Base-by-base conservation (phyloP, 37 sponge, comb jelly and placozoan species). In the Corticium candelabrum region DNA sequence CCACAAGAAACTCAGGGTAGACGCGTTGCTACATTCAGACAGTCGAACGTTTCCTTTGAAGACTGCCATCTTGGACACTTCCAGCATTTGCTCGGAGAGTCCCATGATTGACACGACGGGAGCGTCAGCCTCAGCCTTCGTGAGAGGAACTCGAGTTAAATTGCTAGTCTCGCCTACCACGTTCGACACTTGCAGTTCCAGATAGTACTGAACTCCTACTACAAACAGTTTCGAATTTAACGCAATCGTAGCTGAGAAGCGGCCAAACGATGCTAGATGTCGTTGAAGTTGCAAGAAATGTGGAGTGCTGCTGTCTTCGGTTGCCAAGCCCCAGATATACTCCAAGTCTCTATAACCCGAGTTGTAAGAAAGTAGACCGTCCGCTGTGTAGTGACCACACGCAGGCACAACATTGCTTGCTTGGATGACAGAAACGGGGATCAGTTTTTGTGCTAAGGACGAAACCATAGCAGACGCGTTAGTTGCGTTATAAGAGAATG, bases 331-430 rank as follows among this genome's bases (percentile, higher is more conserved):
- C 91, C 91, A 91, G 38, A 41, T 0, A 68, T 83, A 91, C 33
- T 37, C 40, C 34, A 87, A 76, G 33, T 41, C 81, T 3, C 71
- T 27, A 39, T 87, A 91, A 7, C 91, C 91, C 68, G 88, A 81
- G 77, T 85, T 69, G 36, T 79, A 71, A 2, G 88, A 91, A 57
- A 78, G 35, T 2, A 35, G 34, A 37, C 78, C 88, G 40, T 82
- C 67, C 72, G 84, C 86, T 40, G 33, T 5, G 39, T 79, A 77
- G 0, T 27, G 0, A 11, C 83, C 85, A 85, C 88, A 91, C 1
- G 21, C 7, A 37, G 91, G 88, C 38, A 91, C 82, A 41, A 72
- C 41, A 79, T 15, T 3, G 35, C 81, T 81, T 39, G 88, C 91
- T 27, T 76, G 39, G 0, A 91, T 35, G 2, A 85, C 71, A 36